These are phyloP conservation scores for Dione vanillae DNA, from an alignment of 2,888 invertebrate species.

Conservation along the genomic window DNA sequence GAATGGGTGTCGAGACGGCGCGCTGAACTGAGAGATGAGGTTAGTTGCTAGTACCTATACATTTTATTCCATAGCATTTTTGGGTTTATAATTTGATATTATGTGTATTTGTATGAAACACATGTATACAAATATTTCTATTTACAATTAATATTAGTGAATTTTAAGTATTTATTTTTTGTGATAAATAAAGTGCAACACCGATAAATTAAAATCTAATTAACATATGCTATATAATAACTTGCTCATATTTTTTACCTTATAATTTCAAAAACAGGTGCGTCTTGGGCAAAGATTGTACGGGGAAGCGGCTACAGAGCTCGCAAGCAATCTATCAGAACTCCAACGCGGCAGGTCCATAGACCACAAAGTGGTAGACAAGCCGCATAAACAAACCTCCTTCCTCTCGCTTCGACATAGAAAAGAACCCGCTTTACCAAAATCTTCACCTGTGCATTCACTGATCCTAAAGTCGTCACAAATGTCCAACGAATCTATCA, in stretches of 20 bases:
- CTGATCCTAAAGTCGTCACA: constrained; percentile 60
- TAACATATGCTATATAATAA: too few relatives aligned
- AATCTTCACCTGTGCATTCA: constrained; percentile 56
- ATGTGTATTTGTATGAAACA: too few relatives aligned
- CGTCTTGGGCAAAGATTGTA: constrained; percentile 67
- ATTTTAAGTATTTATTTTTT: too few relatives aligned
- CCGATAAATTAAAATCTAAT: too few relatives aligned
- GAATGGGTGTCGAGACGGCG: constrained; percentile 75
- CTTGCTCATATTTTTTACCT: background rate
- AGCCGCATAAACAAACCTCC: constrained; percentile 60
- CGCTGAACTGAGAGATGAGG: constrained; percentile 74
- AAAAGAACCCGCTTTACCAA: constrained; percentile 65
- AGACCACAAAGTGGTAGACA: constrained; percentile 61
- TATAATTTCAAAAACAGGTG: constrained; percentile 54
- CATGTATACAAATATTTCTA: too few relatives aligned
- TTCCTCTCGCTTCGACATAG: constrained; percentile 59
- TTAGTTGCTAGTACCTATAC: constrained; percentile 43
- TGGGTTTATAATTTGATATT: too few relatives aligned
- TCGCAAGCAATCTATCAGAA: constrained; percentile 68
- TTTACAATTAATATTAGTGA: too few relatives aligned
- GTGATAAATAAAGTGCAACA: too few relatives aligned
- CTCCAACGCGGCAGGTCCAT: constrained; percentile 61
- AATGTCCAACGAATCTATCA: constrained; percentile 46
- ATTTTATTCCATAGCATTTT: background rate
- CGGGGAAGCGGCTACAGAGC: constrained; percentile 70